phyloP scores from a whole-genome alignment of 2,797 vertebrate genomes.

The Tokudaia tokunoshimensis region DNA sequence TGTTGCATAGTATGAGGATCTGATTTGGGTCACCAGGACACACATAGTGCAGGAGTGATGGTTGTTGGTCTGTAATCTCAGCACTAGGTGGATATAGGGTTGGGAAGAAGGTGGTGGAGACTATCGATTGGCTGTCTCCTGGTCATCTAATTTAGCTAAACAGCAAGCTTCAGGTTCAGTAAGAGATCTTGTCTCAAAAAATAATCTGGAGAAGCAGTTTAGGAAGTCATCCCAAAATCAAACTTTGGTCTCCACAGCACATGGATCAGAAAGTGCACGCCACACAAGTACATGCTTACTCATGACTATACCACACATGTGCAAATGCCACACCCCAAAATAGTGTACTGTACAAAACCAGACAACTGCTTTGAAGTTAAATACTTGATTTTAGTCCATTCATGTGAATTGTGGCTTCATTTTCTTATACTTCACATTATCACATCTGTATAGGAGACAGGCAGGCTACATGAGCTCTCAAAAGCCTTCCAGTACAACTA shows the following conservation, averaged over 20 bases:
- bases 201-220: neutral
- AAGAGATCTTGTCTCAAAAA: neutral
- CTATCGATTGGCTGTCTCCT: neutral
- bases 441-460: neutral
- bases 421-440: neutral
- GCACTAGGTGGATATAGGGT: neutral
- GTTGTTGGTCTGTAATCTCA: neutral
- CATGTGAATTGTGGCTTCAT: neutral
- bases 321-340: neutral
- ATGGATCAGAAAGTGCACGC: fast-evolving
- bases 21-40: neutral
- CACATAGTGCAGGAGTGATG: neutral
- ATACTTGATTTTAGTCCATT: conserved; percentile 1
- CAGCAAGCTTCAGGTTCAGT: neutral
- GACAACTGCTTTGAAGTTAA: neutral
- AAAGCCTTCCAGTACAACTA: neutral
- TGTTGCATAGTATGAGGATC: neutral
- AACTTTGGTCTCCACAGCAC: neutral
- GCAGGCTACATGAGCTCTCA: neutral
- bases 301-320: neutral
- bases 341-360: neutral
- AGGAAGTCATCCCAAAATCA: neutral
- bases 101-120: neutral
- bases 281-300: neutral
- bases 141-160: neutral